Conservation (phyloP, 2,113 vertebrate species). For the human (Homo sapiens) region DNA sequence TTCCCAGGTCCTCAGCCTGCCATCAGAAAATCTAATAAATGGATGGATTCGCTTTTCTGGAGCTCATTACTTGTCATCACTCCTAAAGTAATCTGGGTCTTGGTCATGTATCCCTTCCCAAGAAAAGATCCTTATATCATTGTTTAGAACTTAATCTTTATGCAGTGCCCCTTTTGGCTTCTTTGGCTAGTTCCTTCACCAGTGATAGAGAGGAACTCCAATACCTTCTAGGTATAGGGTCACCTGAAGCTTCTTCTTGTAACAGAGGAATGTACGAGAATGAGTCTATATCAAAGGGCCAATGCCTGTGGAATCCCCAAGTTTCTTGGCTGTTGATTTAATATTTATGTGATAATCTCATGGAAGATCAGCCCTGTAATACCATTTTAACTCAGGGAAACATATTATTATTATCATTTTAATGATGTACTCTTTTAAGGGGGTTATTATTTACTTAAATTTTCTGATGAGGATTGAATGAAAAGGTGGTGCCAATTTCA, state of each 20-base stretch:
- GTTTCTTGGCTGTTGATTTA: neutral
- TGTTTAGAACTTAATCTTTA: neutral
- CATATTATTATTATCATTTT: neutral
- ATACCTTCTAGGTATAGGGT: neutral
- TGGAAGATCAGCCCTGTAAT: neutral
- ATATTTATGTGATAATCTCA: neutral
- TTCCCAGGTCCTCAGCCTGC: neutral
- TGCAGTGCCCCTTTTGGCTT: neutral
- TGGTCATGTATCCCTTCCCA: neutral
- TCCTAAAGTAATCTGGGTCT: neutral
- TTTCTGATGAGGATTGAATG: neutral
- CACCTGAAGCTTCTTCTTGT: neutral
- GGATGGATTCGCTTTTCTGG: neutral
- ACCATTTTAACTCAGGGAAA: neutral
- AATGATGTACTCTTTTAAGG: neutral
- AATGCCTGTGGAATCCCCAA: neutral
- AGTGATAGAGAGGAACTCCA: neutral
- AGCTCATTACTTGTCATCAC: neutral
- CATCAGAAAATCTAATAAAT: neutral
- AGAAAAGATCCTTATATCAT: neutral
- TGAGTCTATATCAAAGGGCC: neutral
- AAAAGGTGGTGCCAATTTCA: neutral
- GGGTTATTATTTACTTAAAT: neutral
- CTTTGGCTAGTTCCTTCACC: no score
- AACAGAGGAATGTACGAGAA: neutral